A percentile compares a stretch with the other conserved stretches of the same genome.
These are phyloP conservation scores for Serripes groenlandicus DNA, from an alignment of 2,888 invertebrate species.

Conservation along the genomic window DNA sequence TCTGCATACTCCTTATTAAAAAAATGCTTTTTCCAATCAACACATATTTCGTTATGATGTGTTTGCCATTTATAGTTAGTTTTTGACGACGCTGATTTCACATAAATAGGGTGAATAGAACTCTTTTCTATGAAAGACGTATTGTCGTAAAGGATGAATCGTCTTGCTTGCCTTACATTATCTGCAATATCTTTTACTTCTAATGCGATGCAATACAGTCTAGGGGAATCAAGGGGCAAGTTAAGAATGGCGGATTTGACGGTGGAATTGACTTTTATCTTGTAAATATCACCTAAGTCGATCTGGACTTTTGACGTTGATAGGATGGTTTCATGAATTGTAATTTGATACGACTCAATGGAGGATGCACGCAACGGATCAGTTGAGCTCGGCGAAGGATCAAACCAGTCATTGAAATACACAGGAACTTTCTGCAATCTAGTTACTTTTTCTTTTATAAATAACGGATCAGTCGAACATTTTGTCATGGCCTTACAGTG, in stretches of 20 bases:
- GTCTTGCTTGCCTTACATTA: constrained; percentile 60
- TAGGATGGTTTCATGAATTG: constrained; percentile 32
- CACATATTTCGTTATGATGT: constrained; percentile 51
- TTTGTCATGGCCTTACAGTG: constrained; percentile 18
- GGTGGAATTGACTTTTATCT: constrained; percentile 2
- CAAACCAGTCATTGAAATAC: constrained; percentile 54
- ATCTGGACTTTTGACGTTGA: background rate
- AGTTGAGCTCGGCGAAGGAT: constrained; percentile 40
- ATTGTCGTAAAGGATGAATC: constrained; percentile 68
- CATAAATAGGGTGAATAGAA: constrained; percentile 15
- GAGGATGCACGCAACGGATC: constrained; percentile 23
- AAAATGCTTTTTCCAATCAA: constrained; percentile 59
- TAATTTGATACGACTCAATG: constrained; percentile 41
- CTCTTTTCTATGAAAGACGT: constrained; percentile 19
- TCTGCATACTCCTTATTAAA: constrained; percentile 49
- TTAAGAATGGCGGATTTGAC: background rate
- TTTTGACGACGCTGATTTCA: constrained; percentile 44
- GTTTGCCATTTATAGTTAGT: constrained; percentile 67
- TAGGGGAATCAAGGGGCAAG: constrained; percentile 35
- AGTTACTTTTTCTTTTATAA: constrained; percentile 30
- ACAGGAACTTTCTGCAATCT: background rate
- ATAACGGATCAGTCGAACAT: constrained; percentile 37
- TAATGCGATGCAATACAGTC: constrained; percentile 56
- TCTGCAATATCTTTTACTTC: constrained; percentile 65
- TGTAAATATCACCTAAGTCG: background rate